phyloP scores from a whole-genome alignment of 2,888 invertebrate species.

The Lysandra bellargus region DNA sequence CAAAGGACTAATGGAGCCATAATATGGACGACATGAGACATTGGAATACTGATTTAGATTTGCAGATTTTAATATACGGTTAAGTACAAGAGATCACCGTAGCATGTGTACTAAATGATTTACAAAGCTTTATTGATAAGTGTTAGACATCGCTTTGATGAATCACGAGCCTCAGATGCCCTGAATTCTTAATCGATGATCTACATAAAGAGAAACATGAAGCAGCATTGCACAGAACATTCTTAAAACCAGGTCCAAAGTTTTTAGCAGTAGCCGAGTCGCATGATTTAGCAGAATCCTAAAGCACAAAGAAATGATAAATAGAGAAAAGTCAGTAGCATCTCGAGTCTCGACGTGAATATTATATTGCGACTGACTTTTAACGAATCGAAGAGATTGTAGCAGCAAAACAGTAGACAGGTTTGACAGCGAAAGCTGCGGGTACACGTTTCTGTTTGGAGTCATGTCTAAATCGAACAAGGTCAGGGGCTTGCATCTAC shows the following conservation, averaged over 20 bases:
- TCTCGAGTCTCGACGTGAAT: neutral
- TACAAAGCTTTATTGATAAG: slow-evolving; percentile 20
- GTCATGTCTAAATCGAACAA: slow-evolving; percentile 41
- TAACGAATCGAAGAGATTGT: neutral
- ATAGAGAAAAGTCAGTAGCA: too few relatives aligned
- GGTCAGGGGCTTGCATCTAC: slow-evolving; percentile 57
- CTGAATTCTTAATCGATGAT: slow-evolving; percentile 18
- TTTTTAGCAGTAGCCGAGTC: neutral
- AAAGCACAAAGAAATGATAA: too few relatives aligned
- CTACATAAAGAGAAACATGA: neutral
- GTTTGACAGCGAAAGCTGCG: slow-evolving; percentile 6
- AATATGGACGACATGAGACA: neutral
- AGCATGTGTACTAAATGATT: neutral
- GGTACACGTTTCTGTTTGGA: slow-evolving; percentile 7
- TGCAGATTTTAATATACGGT: neutral
- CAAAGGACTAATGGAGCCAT: neutral
- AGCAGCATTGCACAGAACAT: neutral
- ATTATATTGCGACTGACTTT: neutral
- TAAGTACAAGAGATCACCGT: neutral
- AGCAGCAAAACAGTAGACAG: neutral
- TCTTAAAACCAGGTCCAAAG: neutral
- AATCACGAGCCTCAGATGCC: slow-evolving; percentile 5
- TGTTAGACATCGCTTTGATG: neutral
- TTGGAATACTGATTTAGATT: neutral
- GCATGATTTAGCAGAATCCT: neutral